These are phyloP conservation scores for Alethe diademata DNA, from an alignment of 2,113 vertebrate species.

Conservation along the genomic window DNA sequence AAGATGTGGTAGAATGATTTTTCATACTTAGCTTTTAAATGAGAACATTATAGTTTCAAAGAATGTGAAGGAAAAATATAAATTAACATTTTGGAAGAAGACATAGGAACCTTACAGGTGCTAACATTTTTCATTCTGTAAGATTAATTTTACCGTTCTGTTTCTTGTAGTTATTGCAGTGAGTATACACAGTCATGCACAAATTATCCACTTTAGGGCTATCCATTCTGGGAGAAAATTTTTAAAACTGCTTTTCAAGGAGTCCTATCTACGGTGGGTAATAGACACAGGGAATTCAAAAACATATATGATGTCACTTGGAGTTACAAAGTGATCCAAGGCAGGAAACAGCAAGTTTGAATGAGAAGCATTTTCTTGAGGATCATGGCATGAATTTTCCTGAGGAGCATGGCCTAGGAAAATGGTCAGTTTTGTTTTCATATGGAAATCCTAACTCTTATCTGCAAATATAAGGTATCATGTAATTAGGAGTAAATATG, in stretches of 20 bases:
- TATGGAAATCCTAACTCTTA: not conserved
- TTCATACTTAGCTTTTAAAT: conserved; percentile 49
- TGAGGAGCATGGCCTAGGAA: not conserved
- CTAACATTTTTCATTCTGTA: not conserved
- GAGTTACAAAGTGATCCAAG: not conserved
- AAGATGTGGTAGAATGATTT: conserved; percentile 61
- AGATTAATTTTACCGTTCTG: not conserved
- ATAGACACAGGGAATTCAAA: not conserved
- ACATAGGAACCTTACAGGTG: not conserved
- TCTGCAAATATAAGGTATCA: not conserved
- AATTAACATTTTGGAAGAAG: not conserved
- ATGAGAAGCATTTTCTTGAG: not conserved
- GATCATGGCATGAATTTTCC: not conserved
- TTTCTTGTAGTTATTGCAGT: not conserved
- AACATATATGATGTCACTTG: not conserved
- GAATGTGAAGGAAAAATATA: not conserved
- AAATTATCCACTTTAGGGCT: not conserved
- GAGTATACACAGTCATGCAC: not conserved
- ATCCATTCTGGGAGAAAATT: not conserved
- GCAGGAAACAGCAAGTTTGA: not conserved
- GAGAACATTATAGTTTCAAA: not conserved
- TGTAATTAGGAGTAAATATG: not conserved
- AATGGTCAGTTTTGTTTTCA: not conserved
- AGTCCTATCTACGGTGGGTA: not conserved
- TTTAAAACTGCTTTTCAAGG: not conserved